Percentiles rank a stretch among this genome's conserved stretches.
Conservation (phyloP, 2,113 vertebrate species). For the Psephotus haematonotus region DNA sequence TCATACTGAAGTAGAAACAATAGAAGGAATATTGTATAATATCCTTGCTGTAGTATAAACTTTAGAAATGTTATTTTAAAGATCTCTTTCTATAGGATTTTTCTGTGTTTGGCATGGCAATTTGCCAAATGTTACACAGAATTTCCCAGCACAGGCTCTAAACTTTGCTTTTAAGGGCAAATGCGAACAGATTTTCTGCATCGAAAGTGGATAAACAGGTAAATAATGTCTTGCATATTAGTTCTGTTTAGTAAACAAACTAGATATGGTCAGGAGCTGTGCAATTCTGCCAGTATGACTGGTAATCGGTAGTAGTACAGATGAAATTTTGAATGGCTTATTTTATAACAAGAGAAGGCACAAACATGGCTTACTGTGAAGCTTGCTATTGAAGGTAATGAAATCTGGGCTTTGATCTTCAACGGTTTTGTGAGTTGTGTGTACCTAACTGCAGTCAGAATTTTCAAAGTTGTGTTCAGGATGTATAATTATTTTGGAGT, state of each 20-base stretch:
- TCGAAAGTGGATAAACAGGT: conserved; percentile 64
- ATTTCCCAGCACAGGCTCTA: conserved; percentile 69
- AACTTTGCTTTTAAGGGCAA: conserved; percentile 76
- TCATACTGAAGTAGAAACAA: not conserved
- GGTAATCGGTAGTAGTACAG: not conserved
- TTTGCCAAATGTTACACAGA: conserved; percentile 48
- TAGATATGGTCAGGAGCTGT: not conserved
- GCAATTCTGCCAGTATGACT: not conserved
- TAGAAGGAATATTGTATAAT: not conserved
- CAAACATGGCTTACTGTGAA: not conserved
- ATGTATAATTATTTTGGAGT: not conserved
- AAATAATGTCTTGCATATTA: conserved; percentile 6
- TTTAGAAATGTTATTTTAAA: not conserved
- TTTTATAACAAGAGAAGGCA: not conserved
- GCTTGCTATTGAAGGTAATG: not conserved
- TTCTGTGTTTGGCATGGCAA: conserved; percentile 62
- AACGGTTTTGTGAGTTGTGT: not conserved
- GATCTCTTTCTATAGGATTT: conserved; percentile 24
- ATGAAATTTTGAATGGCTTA: not conserved
- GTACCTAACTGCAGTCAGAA: not conserved
- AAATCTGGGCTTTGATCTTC: not conserved
- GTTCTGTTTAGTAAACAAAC: not conserved
- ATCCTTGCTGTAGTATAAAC: not conserved
- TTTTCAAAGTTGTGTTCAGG: not conserved
- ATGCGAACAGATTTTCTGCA: conserved; percentile 61